These are phyloP conservation scores for Athalia circularis DNA, from an alignment of 2,888 invertebrate genomes.

Conservation along the genomic window DNA sequence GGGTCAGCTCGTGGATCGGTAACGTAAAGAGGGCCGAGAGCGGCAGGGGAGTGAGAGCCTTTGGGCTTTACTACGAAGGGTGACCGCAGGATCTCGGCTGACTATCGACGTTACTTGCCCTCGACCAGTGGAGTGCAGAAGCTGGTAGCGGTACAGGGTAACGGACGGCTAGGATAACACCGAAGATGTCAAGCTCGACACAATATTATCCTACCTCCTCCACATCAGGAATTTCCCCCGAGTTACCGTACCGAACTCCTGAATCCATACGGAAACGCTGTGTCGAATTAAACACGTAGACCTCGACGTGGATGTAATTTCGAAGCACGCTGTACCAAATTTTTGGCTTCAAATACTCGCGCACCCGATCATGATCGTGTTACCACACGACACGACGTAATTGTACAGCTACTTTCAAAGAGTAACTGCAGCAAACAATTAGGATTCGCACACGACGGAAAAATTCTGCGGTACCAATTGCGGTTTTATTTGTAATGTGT, in stretches of 20 bases:
- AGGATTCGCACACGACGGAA: not conserved
- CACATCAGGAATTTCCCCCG: slow-evolving; percentile 60
- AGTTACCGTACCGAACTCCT: slow-evolving; percentile 5
- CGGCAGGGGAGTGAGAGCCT: slow-evolving; percentile 55
- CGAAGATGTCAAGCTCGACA: slow-evolving; percentile 66
- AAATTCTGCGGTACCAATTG: not conserved
- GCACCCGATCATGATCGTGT: too few relatives aligned
- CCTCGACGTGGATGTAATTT: too few relatives aligned
- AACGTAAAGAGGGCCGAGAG: slow-evolving; percentile 53
- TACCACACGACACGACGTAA: too few relatives aligned
- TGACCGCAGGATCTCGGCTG: slow-evolving; percentile 70
- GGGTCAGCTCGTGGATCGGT: slow-evolving; percentile 42
- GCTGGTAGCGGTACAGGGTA: slow-evolving; percentile 60
- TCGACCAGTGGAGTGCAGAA: slow-evolving; percentile 50
- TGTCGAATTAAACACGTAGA: too few relatives aligned
- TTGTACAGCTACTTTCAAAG: too few relatives aligned
- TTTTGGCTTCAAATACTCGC: too few relatives aligned
- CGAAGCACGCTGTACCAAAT: too few relatives aligned
- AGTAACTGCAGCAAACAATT: too few relatives aligned
- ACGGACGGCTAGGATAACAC: slow-evolving; percentile 63
- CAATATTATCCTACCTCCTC: slow-evolving; percentile 62
- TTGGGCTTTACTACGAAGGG: slow-evolving; percentile 68
- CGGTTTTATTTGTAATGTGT: not conserved
- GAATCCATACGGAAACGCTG: not conserved
- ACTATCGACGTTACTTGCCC: slow-evolving; percentile 68